These are phyloP conservation scores for Chrosomus eos DNA, from an alignment of 2,797 vertebrate genomes.

Conservation along the genomic window DNA sequence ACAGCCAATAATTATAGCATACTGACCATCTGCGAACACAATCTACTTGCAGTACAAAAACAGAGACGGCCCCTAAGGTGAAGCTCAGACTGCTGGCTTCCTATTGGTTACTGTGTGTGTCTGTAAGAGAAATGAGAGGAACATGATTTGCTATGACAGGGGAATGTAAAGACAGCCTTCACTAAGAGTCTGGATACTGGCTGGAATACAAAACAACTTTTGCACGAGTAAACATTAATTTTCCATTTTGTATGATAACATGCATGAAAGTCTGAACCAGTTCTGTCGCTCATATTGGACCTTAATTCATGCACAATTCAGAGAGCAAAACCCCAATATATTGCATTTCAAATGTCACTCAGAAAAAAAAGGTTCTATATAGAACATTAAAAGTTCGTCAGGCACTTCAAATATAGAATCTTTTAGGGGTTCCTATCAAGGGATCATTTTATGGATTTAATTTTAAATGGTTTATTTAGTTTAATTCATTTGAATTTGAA, in stretches of 20 bases:
- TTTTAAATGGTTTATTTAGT: no score
- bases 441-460: not conserved
- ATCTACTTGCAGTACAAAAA: constrained; percentile 38
- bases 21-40: not conserved
- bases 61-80: constrained; percentile 56
- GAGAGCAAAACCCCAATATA: no score
- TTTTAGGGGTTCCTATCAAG: not conserved
- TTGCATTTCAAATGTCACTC: not conserved
- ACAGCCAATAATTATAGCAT: not conserved
- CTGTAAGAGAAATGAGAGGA: constrained; percentile 50
- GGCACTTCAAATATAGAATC: not conserved
- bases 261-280: not conserved
- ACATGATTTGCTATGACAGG: constrained; percentile 62
- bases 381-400: not conserved
- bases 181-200: constrained; percentile 17
- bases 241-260: not conserved
- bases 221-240: not conserved
- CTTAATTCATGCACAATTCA: not conserved
- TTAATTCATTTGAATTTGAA: not conserved
- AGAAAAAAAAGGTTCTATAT: not conserved
- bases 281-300: not conserved
- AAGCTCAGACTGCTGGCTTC: constrained; percentile 42
- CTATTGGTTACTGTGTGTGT: constrained; percentile 55
- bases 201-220: constrained; percentile 35
- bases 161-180: constrained; percentile 61